These are phyloP conservation scores for Eumerus sabulonum DNA, from an alignment of 2,888 invertebrate genomes.

Conservation along the genomic window DNA sequence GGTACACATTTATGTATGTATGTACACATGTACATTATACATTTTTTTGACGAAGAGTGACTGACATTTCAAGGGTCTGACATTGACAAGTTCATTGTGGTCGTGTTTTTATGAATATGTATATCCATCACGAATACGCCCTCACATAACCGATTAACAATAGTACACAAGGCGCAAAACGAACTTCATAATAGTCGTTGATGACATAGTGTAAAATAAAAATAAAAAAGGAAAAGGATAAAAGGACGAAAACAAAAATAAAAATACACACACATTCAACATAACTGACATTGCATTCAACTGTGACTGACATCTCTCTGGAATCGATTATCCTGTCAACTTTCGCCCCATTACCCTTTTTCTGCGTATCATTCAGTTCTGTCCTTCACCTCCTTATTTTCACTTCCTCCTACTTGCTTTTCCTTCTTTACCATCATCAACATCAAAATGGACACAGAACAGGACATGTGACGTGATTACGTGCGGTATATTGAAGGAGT, in stretches of 20 bases:
- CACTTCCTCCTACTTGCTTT: constrained; percentile 38
- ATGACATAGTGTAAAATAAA: constrained; percentile 49
- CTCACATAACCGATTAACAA: constrained; percentile 38
- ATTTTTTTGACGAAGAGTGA: constrained; percentile 61
- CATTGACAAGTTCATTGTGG: constrained; percentile 69
- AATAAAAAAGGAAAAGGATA: constrained; percentile 30
- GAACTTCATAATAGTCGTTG: constrained; percentile 55
- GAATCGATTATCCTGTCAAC: constrained; percentile 68
- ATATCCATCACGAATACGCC: constrained; percentile 10
- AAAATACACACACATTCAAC: constrained; percentile 32
- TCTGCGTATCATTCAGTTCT: constrained; percentile 51
- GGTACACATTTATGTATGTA: no score
- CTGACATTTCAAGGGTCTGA: constrained; percentile 65
- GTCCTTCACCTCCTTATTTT: constrained; percentile 51
- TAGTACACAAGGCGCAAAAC: constrained; percentile 18
- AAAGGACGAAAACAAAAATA: constrained; percentile 24
- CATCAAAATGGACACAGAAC: neutral
- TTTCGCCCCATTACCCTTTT: constrained; percentile 64
- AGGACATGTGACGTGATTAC: constrained; percentile 40
- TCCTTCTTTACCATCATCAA: neutral
- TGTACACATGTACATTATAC: no score
- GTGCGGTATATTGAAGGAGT: neutral
- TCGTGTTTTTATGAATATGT: constrained; percentile 1
- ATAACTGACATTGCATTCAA: constrained; percentile 65
- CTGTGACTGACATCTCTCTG: constrained; percentile 67